Conservation (phyloP, 1,140 invertebrate genomes). For the Anastrepha obliqua region DNA sequence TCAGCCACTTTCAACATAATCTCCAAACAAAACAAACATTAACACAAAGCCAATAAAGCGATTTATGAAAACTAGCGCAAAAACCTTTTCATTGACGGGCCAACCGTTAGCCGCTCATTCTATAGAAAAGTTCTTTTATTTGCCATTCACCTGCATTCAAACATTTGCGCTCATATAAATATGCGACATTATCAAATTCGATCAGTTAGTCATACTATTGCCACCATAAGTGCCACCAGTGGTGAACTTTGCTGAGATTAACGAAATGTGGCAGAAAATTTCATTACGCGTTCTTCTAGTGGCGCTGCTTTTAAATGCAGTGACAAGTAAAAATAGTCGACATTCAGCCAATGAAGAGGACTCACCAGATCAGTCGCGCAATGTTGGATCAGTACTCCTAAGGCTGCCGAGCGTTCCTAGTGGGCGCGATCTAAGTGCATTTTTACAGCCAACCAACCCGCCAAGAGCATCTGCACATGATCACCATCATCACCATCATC, state of each 20-base stretch:
- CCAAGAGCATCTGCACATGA: neutral
- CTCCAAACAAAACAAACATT: too few relatives aligned
- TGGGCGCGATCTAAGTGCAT: neutral
- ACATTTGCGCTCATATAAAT: too few relatives aligned
- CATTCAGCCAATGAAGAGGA: neutral
- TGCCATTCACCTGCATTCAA: too few relatives aligned
- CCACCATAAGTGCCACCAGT: neutral
- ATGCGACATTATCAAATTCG: too few relatives aligned
- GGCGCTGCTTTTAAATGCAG: neutral
- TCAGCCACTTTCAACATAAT: too few relatives aligned
- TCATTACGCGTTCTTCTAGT: neutral
- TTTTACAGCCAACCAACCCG: neutral
- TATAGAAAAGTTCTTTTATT: too few relatives aligned
- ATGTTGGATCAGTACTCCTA: neutral
- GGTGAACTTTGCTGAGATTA: neutral
- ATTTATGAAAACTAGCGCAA: too few relatives aligned
- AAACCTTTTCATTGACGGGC: too few relatives aligned
- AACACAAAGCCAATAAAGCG: too few relatives aligned
- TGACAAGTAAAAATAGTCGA: neutral
- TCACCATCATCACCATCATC: neutral
- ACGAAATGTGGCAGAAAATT: neutral
- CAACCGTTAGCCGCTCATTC: too few relatives aligned
- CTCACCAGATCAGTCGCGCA: neutral
- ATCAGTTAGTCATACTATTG: too few relatives aligned
- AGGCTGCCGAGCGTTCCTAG: neutral